A percentile compares a stretch with the other conserved stretches of the same genome.
Conservation (phyloP, 2,888 invertebrate genomes). For the Pyrochroa serraticornis region DNA sequence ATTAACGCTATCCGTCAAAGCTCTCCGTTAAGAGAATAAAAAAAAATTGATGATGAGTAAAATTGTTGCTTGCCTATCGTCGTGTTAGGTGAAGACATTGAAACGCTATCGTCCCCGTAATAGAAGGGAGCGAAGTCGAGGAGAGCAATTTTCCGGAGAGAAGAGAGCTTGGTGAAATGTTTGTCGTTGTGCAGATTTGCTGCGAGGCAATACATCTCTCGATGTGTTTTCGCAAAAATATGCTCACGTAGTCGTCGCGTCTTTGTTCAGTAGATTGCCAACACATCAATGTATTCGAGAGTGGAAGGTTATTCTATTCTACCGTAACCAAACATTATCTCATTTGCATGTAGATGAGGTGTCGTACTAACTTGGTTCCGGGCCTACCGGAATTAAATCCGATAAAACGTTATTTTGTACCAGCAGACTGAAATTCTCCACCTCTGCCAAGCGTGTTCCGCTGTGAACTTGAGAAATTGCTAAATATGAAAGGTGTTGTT, state of each 20-base stretch:
- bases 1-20: too few relatives aligned
- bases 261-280: slow-evolving; percentile 43
- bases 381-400: slow-evolving; percentile 41
- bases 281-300: slow-evolving; percentile 40
- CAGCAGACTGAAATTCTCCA: too few relatives aligned
- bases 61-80: too few relatives aligned
- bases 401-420: slow-evolving; percentile 29
- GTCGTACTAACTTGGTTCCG: slow-evolving; percentile 51
- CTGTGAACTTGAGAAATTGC: too few relatives aligned
- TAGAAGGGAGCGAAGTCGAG: too few relatives aligned
- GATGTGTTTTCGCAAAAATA: slow-evolving; percentile 16
- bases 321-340: slow-evolving; percentile 53
- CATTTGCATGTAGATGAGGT: slow-evolving; percentile 58
- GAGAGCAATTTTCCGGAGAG: too few relatives aligned
- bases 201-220: background rate
- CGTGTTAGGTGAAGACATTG: too few relatives aligned
- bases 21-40: too few relatives aligned
- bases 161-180: background rate
- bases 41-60: too few relatives aligned
- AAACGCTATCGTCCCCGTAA: too few relatives aligned
- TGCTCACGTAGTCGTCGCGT: slow-evolving; percentile 29
- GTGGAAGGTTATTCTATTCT: slow-evolving; percentile 40
- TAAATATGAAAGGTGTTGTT: too few relatives aligned
- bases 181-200: background rate
- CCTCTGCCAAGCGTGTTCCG: too few relatives aligned